Evolutionary conservation across 2,797 vertebrate genomes (phyloP).

Genomic region (Dromococcyx pavoninus): DNA sequence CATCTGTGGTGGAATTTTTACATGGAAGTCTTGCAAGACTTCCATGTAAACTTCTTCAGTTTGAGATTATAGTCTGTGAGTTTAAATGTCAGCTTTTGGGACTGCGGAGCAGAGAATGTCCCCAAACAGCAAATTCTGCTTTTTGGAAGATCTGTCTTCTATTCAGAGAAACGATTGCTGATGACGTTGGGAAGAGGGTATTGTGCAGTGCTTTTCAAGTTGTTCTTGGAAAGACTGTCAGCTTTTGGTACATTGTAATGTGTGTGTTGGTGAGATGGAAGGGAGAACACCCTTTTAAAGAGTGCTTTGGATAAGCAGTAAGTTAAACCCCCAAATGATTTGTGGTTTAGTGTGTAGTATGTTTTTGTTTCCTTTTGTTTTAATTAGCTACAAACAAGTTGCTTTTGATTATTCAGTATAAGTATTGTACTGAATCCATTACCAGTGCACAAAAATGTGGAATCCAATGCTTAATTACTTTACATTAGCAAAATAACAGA

Average conservation of each 20-base stretch:
- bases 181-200: background rate
- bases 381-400: background rate
- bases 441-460: background rate
- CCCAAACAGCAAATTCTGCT: too few relatives aligned
- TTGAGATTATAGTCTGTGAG: background rate
- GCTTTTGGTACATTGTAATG: background rate
- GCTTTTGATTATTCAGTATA: background rate
- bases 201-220: background rate
- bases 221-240: background rate
- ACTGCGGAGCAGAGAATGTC: background rate
- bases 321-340: background rate
- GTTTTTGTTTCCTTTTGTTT: background rate
- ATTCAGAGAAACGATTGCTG: background rate
- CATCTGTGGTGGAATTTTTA: background rate
- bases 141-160: background rate
- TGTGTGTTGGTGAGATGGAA: background rate
- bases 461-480: background rate
- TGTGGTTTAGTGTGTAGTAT: rapidly evolving
- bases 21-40: background rate
- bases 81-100: background rate
- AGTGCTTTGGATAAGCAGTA: background rate
- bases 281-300: background rate
- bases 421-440: background rate
- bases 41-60: background rate
- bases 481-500: background rate